Conservation (phyloP, 2,888 invertebrate genomes). For the Deilephila porcellus region DNA sequence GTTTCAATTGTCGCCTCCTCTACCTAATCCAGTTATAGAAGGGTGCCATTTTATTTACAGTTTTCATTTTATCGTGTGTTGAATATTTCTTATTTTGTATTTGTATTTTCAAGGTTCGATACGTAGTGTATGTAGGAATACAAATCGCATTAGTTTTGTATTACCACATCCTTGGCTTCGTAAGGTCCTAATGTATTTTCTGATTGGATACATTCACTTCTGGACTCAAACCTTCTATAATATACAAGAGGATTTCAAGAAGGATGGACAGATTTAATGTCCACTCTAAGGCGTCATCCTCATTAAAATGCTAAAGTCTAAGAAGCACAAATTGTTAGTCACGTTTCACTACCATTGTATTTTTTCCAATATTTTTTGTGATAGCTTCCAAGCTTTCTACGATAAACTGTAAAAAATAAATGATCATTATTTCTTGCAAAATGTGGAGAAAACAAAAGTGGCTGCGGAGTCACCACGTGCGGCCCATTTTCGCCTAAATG, state of each 20-base stretch:
- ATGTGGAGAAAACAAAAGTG: conserved; percentile 9
- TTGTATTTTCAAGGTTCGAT: neutral
- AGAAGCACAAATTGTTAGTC: too few species aligned
- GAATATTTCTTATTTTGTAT: conserved; percentile 1
- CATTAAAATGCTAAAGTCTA: too few species aligned
- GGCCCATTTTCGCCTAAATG: conserved; percentile 50
- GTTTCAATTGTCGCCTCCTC: conserved; percentile 77
- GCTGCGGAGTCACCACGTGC: conserved; percentile 11
- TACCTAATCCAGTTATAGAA: conserved; percentile 76
- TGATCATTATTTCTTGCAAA: conserved; percentile 8
- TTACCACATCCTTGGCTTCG: too few species aligned
- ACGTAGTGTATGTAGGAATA: neutral
- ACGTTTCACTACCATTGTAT: too few species aligned
- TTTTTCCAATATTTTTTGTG: too few species aligned
- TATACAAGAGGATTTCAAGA: too few species aligned
- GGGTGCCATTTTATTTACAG: conserved; percentile 30
- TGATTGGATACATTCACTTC: too few species aligned
- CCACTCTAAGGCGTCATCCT: too few species aligned
- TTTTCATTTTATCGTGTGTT: conserved; percentile 13
- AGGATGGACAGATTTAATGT: too few species aligned
- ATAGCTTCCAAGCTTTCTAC: too few species aligned
- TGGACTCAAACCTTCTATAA: too few species aligned
- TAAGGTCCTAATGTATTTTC: too few species aligned
- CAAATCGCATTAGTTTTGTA: neutral
- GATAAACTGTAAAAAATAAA: neutral